Percentiles rank a stretch among this genome's conserved stretches.
Conservation (phyloP, 2,113 vertebrate species). For the Hemiscyllium ocellatum region DNA sequence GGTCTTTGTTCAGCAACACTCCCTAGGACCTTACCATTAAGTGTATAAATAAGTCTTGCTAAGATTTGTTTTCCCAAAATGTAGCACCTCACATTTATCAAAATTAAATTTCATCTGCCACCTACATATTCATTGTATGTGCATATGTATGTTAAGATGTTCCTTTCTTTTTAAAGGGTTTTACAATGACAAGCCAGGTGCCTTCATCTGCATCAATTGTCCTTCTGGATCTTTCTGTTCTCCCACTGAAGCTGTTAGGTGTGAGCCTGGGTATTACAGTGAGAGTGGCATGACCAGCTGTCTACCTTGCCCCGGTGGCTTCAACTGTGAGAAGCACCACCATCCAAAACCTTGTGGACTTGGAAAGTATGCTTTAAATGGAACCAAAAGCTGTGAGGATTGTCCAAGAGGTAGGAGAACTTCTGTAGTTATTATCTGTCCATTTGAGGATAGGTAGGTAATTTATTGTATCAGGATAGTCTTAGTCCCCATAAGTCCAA, state of each 20-base stretch:
- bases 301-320: not conserved
- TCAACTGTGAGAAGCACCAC: not conserved
- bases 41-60: too few relatives aligned
- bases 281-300: constrained; percentile 19
- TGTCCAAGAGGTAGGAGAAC: constrained; percentile 1
- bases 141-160: too few relatives aligned
- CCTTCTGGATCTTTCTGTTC: not conserved
- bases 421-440: not conserved
- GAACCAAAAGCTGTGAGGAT: not conserved
- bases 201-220: not conserved
- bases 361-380: not conserved
- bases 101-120: too few relatives aligned
- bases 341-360: not conserved
- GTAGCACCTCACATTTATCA: too few relatives aligned
- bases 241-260: not conserved
- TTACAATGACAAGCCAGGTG: constrained; percentile 16
- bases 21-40: too few relatives aligned
- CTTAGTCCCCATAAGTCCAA: not conserved
- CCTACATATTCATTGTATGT: not conserved
- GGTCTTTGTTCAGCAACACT: too few relatives aligned
- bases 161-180: not conserved
- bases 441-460: not conserved
- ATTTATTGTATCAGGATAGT: not conserved
- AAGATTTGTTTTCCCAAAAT: too few relatives aligned
- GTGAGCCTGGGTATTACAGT: not conserved